phyloP scores from a whole-genome alignment of 2,888 invertebrate species.

The Cabera pusaria region DNA sequence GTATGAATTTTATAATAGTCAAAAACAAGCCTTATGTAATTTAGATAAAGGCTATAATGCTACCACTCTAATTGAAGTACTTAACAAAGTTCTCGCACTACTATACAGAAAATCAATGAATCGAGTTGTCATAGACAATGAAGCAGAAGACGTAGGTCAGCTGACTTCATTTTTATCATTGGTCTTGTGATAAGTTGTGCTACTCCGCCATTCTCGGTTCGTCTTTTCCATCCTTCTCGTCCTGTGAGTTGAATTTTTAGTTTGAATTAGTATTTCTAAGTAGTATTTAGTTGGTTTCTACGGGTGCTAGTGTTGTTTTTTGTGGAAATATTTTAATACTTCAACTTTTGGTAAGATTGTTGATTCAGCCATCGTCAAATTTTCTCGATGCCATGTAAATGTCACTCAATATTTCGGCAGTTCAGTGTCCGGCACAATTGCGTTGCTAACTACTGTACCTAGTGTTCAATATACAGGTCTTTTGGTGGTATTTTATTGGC shows the following conservation, averaged over 20 bases:
- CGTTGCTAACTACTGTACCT: too few species aligned
- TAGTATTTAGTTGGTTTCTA: conserved; percentile 38
- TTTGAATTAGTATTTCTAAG: conserved; percentile 40
- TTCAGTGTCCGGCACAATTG: conserved; percentile 21
- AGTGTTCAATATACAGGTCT: too few species aligned
- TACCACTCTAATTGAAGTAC: too few species aligned
- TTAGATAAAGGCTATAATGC: too few species aligned
- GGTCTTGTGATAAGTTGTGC: conserved; percentile 83
- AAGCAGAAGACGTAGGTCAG: conserved; percentile 76
- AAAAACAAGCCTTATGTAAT: too few species aligned
- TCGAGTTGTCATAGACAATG: conserved; percentile 52
- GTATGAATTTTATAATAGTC: too few species aligned
- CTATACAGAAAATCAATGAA: conserved; percentile 58
- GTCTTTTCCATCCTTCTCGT: conserved; percentile 77
- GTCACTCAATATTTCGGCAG: conserved; percentile 39
- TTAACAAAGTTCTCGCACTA: too few species aligned
- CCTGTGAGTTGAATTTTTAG: conserved; percentile 72
- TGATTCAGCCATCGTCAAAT: conserved; percentile 50
- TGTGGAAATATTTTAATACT: conserved; percentile 43
- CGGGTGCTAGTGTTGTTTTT: conserved; percentile 55
- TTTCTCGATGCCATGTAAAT: conserved; percentile 40
- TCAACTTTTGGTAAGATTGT: conserved; percentile 54
- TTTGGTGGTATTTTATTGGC: too few species aligned
- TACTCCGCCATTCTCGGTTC: conserved; percentile 81
- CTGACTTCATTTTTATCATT: conserved; percentile 82